These are phyloP conservation scores for Lampris incognitus DNA, from an alignment of 2,113 vertebrate species.

Conservation along the genomic window DNA sequence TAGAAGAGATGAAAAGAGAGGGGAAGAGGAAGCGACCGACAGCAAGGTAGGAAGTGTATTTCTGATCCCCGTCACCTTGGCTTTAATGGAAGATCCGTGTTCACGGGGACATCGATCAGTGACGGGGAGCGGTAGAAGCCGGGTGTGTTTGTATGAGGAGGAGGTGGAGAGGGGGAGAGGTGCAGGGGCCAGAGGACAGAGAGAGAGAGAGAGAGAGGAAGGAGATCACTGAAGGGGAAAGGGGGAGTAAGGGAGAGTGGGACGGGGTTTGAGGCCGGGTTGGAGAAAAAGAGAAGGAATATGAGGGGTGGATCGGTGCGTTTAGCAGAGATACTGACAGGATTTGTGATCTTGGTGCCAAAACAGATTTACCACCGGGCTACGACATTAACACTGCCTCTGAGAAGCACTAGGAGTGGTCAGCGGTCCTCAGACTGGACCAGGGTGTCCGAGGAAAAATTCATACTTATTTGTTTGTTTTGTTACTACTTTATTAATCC, in stretches of 20 bases:
- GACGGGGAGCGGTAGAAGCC: conserved; percentile 27
- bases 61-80: conserved; percentile 48
- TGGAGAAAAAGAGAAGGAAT: background rate
- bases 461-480: too few species aligned
- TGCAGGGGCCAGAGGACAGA: background rate
- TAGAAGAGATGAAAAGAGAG: background rate
- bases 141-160: conserved; percentile 25
- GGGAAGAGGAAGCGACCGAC: conserved; percentile 3
- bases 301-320: too few species aligned
- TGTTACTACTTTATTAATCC: too few species aligned
- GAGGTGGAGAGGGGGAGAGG: conserved; percentile 20
- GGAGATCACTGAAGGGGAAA: background rate
- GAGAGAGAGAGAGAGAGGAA: background rate
- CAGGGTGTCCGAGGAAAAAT: too few species aligned
- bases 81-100: conserved; percentile 81
- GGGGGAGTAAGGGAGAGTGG: background rate
- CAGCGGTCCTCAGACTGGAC: too few species aligned
- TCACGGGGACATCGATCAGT: conserved; percentile 70
- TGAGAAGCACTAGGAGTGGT: too few species aligned
- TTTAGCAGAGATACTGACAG: too few species aligned
- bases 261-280: background rate
- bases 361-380: too few species aligned
- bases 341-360: too few species aligned
- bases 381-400: too few species aligned
- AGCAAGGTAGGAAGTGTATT: conserved; percentile 35